Conservation (phyloP, 1,140 invertebrate species). For the Pentalonia nigronervosa region DNA sequence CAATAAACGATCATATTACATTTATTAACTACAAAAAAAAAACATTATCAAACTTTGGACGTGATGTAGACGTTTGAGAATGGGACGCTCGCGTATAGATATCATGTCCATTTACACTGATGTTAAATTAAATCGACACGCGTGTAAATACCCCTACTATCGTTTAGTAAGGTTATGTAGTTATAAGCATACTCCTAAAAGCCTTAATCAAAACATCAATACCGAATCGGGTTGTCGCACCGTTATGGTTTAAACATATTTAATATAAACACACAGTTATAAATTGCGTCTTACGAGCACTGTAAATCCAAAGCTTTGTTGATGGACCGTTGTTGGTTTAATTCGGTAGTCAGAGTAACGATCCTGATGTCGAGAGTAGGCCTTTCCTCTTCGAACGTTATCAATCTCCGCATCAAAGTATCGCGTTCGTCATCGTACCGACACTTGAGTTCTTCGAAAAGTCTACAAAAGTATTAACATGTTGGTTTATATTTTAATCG, state of each 20-base stretch:
- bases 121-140: not conserved
- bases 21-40: not conserved
- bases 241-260: not conserved
- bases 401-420: constrained; percentile 64
- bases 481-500: not conserved
- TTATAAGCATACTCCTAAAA: not conserved
- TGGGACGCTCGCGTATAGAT: not conserved
- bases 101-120: not conserved
- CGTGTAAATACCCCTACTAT: not conserved
- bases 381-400: constrained; percentile 64
- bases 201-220: not conserved
- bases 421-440: constrained; percentile 70
- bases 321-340: constrained; percentile 65
- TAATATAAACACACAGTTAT: not conserved
- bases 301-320: constrained; percentile 65
- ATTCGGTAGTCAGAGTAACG: constrained; percentile 64
- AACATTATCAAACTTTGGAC: not conserved
- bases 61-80: not conserved
- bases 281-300: constrained; percentile 65
- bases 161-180: not conserved
- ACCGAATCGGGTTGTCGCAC: not conserved
- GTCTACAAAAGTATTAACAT: constrained; percentile 61
- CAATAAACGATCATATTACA: not conserved
- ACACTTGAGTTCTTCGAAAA: constrained; percentile 71
- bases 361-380: constrained; percentile 65